Evolutionary conservation across 2,113 vertebrate species (phyloP), one percentile per base, ranked within the genome.

Genomic region (Alces alces): DNA sequence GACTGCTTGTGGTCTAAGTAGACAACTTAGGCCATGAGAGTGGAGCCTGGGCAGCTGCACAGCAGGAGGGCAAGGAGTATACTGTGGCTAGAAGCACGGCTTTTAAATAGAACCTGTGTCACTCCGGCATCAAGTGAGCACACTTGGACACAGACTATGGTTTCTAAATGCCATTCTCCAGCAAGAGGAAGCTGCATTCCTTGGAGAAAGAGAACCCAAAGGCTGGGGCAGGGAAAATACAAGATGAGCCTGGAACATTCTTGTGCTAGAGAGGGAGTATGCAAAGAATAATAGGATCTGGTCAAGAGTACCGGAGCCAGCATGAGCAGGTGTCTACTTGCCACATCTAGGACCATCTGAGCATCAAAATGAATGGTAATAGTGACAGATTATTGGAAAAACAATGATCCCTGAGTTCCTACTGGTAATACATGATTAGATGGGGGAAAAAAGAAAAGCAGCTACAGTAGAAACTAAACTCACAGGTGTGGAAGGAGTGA

Each of bases 61-160:
- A 43, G 13, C 5, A 12, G 7, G 7, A 58, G 2, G 4, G 36
- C 19, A 1, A 43, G n/a, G 30, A 11, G 36, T 7, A 55, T 13
- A 25, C 25, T 57, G 17, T 36, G 12, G 50, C 78, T 33, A 96
- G 36, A 82, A 47, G 27, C 13, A 47, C 1, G 14, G 7, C 9
- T 16, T 64, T 50, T 5, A 28, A 23, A 4, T 7, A 7, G 15
- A 80, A 14, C 12, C 52, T 9, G 1, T 57, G 58, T 45, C 54
- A 61, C 30, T 9, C 27, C 30, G 17, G 58, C 50, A n/a, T 36
- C 28, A 47, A 23, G 23, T 8, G 27, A 61, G 11, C 82, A 95
- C 12, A 55, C 3, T 8, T 61, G 52, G 28, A 15, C 30, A 17
- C 43, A 43, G 12, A 61, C 4, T 13, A 47, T 82, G 66, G 50